Evolutionary conservation across 2,113 vertebrate genomes (phyloP), one percentile per base, ranked within the genome.

Genomic region (Halichoeres trimaculatus): DNA sequence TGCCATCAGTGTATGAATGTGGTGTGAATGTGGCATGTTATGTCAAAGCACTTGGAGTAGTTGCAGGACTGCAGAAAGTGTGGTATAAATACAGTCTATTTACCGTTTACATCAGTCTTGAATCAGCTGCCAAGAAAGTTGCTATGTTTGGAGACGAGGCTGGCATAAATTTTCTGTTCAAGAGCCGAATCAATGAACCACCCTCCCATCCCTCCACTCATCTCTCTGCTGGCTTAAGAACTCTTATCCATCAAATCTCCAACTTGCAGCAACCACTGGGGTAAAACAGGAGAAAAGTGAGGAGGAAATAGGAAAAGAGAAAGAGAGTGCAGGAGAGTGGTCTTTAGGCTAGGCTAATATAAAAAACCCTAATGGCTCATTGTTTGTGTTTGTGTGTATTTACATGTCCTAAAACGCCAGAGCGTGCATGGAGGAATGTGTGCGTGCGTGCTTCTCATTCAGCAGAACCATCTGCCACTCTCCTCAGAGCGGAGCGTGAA

Each of bases 391-490:
- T 70, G 60, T 63, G 34, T 58, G 16, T 11, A 23, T 78, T 66
- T 72, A 65, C 36, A 56, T 61, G 60, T 50, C 50, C 60, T 40
- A 50, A 84, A 79, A 67, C 69, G 38, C 35, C 10, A 14, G 20
- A 73, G 56, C 68, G 61, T 70, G 48, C 64, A 10, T 57, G 36
- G 14, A 30, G 59, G 63, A 78, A 73, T 85, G 74, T 85, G 66
- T 70, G 26, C 8, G 8, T 24, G 55, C 61, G 72, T 74, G 61
- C 78, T 73, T 80, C 62, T 82, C 74, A 85, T 85, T 90, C 87
- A 86, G 69, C 30, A 71, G 62, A 81, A 78, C 88, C 90, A 89
- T 90, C 90, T 91, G 91, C 85, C 83, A 75, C 63, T 88, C 84
- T 78, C 60, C 85, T 70, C 56, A 47, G 78, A 84, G 83, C 47